A percentile compares a stretch with the other conserved stretches of the same genome.
These are phyloP conservation scores for Cynodonichthys magdalenae DNA, from an alignment of 2,797 vertebrate genomes.

Conservation along the genomic window DNA sequence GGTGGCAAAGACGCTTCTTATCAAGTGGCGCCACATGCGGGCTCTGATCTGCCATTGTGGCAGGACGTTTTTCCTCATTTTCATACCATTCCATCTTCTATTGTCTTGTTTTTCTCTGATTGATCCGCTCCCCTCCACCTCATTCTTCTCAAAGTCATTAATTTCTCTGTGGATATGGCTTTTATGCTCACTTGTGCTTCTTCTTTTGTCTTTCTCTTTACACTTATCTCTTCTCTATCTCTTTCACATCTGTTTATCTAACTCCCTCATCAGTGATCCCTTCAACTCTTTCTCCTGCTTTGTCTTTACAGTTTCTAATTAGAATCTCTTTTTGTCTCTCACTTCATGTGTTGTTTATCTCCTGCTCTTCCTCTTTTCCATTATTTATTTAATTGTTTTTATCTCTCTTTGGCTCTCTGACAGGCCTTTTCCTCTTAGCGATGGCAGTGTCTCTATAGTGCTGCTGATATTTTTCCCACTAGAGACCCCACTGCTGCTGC, in stretches of 20 bases:
- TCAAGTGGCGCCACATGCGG: slow-evolving; percentile 66
- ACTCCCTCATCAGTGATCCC: slow-evolving; percentile 48
- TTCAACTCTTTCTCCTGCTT: slow-evolving; percentile 34
- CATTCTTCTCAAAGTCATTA: slow-evolving; percentile 53
- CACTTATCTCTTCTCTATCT: slow-evolving; percentile 55
- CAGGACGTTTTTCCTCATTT: slow-evolving; percentile 57
- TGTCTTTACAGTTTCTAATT: slow-evolving; percentile 57
- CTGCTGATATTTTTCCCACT: slow-evolving; percentile 77
- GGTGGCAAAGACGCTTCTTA: slow-evolving; percentile 70
- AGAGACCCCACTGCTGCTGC: slow-evolving; percentile 76
- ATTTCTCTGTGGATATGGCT: slow-evolving; percentile 53
- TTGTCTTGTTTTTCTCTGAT: slow-evolving; percentile 60
- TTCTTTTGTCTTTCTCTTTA: slow-evolving; percentile 41
- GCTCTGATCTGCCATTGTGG: slow-evolving; percentile 62
- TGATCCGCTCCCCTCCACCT: slow-evolving; percentile 42
- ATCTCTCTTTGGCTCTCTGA: slow-evolving; percentile 74
- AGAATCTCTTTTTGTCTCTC: slow-evolving; percentile 51
- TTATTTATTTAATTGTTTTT: slow-evolving; percentile 63
- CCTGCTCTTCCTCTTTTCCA: slow-evolving; percentile 17
- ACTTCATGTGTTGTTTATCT: slow-evolving; percentile 34
- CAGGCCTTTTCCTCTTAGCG: slow-evolving; percentile 80
- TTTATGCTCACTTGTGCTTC: slow-evolving; percentile 46
- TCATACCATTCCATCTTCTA: slow-evolving; percentile 62
- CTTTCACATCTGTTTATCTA: slow-evolving; percentile 60
- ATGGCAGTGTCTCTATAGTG: slow-evolving; percentile 77